Percentiles rank a stretch among this genome's conserved stretches.
Evolutionary conservation across 2,888 invertebrate species (phyloP).

Genomic region (Pemphredon lugubris): DNA sequence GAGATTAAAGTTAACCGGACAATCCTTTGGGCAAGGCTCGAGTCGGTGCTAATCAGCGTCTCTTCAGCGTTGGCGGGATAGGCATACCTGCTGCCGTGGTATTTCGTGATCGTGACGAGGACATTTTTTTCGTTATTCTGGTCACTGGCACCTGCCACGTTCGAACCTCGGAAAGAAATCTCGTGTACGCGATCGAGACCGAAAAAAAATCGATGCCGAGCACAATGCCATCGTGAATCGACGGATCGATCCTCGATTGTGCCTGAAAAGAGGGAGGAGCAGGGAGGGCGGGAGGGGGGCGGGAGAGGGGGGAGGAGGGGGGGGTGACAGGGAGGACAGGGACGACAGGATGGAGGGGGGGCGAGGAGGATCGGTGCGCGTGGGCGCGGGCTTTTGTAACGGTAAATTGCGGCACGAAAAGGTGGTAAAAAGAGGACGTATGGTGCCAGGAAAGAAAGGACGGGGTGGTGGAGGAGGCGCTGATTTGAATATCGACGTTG

Average conservation of each 20-base stretch:
- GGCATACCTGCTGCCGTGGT: conserved; percentile 25
- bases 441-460: conserved; percentile 43
- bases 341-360: conserved; percentile 9
- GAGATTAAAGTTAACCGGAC: conserved; percentile 34
- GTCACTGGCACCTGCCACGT: conserved; percentile 57
- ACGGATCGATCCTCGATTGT: conserved; percentile 63
- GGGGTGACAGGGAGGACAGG: conserved; percentile 16
- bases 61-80: conserved; percentile 13
- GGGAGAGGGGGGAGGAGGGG: conserved; percentile 8
- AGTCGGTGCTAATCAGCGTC: conserved; percentile 55
- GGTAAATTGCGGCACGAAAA: conserved; percentile 64
- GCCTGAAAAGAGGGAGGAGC: conserved; percentile 6
- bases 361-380: conserved; percentile 32
- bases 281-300: conserved; percentile 15
- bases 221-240: conserved; percentile 63
- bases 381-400: conserved; percentile 66
- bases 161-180: conserved; percentile 10
- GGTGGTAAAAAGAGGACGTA: conserved; percentile 68
- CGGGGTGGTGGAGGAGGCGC: conserved; percentile 65
- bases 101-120: conserved; percentile 47
- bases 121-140: conserved; percentile 34
- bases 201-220: conserved; percentile 23
- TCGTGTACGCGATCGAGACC: conserved; percentile 29
- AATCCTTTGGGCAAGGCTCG: conserved; percentile 32
- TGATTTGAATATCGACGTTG: conserved; percentile 73